A percentile compares a stretch with the other conserved stretches of the same genome.
Evolutionary conservation across 2,888 invertebrate species (phyloP).

Genomic region (Bellardia pandia): DNA sequence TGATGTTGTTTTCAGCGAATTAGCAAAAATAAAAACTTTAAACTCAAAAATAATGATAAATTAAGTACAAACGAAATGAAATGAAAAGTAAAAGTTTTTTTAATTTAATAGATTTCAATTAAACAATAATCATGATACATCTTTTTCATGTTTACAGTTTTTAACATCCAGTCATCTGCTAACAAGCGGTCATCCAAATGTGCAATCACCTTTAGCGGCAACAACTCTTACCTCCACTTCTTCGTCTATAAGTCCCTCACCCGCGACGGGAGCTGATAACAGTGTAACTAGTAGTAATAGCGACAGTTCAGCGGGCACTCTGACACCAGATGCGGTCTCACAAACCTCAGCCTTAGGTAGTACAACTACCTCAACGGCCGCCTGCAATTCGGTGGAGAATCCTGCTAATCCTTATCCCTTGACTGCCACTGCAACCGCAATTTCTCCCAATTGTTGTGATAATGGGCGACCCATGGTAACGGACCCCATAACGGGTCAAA

Average conservation of each 20-base stretch:
- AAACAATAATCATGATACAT: slow-evolving; percentile 11
- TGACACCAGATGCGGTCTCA: slow-evolving; percentile 75
- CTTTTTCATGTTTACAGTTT: slow-evolving; percentile 69
- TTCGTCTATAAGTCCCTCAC: slow-evolving; percentile 85
- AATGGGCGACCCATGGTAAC: slow-evolving; percentile 95
- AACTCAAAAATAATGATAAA: slow-evolving; percentile 31
- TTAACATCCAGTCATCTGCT: slow-evolving; percentile 74
- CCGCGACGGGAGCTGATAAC: slow-evolving; percentile 78
- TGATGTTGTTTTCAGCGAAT: slow-evolving; percentile 60
- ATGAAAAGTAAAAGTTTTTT: slow-evolving; percentile 70
- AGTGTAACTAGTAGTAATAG: slow-evolving; percentile 67
- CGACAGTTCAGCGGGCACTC: slow-evolving; percentile 70
- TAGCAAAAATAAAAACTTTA: slow-evolving; percentile 16
- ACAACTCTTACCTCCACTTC: slow-evolving; percentile 78
- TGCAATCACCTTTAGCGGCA: slow-evolving; percentile 74
- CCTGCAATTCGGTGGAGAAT: slow-evolving; percentile 61
- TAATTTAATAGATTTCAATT: background rate
- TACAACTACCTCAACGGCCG: slow-evolving; percentile 76
- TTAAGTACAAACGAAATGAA: slow-evolving; percentile 16
- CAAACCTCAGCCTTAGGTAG: slow-evolving; percentile 79
- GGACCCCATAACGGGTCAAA: slow-evolving; percentile 95
- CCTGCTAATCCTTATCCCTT: slow-evolving; percentile 60
- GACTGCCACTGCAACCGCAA: slow-evolving; percentile 51
- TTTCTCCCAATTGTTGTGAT: slow-evolving; percentile 90
- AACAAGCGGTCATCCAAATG: slow-evolving; percentile 67